Conservation (phyloP, 2,797 vertebrate species). For the Mionectes olivaceus region DNA sequence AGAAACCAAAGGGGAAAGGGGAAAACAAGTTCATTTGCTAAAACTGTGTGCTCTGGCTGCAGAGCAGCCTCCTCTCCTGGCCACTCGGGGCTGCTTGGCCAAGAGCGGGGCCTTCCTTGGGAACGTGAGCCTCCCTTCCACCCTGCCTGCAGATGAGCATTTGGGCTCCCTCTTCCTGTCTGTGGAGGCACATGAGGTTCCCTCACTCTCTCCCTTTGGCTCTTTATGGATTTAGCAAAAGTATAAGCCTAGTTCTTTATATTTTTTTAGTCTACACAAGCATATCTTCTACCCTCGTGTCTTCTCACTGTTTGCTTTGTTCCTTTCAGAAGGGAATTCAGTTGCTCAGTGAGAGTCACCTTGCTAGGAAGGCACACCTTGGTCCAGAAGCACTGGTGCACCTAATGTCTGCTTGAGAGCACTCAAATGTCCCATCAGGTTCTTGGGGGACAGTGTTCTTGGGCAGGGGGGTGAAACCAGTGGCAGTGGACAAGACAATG, state of each 20-base stretch:
- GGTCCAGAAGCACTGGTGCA: not conserved
- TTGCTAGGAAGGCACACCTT: not conserved
- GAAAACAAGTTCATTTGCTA: constrained; percentile 55
- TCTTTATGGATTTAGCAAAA: not conserved
- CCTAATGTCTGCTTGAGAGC: not conserved
- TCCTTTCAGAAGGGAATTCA: not conserved
- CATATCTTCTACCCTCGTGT: not conserved
- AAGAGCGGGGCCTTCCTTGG: not conserved
- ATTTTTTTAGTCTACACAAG: not conserved
- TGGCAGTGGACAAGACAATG: not conserved
- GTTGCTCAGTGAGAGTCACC: not conserved
- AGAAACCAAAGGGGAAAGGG: constrained; percentile 65
- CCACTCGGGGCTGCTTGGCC: not conserved
- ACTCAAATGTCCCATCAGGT: not conserved
- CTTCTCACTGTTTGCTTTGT: not conserved
- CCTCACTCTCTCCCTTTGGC: not conserved
- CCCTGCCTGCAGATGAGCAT: not conserved
- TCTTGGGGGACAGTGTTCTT: not conserved
- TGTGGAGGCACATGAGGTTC: not conserved
- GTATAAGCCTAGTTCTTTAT: not conserved
- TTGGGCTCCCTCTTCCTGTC: not conserved
- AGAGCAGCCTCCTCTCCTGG: not conserved
- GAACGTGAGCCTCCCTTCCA: not conserved
- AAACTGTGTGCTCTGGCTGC: not conserved
- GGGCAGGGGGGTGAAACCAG: not conserved